Conservation (phyloP, 2,797 vertebrate species). For the Arnoldichthys spilopterus region DNA sequence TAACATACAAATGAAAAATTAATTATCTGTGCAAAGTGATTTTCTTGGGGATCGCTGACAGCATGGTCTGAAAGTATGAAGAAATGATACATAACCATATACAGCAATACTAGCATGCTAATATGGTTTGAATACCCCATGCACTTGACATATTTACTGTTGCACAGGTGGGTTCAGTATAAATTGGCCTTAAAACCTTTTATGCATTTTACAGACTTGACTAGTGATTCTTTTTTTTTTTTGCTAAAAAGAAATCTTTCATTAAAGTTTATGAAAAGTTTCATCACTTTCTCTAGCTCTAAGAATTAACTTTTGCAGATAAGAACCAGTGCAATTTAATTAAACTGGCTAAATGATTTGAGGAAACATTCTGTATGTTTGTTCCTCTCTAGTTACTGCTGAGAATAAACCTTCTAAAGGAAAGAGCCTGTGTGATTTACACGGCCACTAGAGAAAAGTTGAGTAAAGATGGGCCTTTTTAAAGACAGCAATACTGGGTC, state of each 20-base stretch:
- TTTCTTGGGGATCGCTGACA: constrained; percentile 11
- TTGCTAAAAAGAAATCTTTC: neutral
- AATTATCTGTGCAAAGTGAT: constrained; percentile 26
- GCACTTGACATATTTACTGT: neutral
- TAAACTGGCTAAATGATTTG: neutral
- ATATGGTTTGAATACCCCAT: neutral
- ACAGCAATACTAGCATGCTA: neutral
- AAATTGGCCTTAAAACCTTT: too few species aligned
- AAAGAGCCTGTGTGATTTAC: too few species aligned
- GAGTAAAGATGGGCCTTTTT: too few species aligned
- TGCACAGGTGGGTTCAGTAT: neutral
- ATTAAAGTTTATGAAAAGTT: too few species aligned
- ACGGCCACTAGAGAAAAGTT: too few species aligned
- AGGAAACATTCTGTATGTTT: too few species aligned
- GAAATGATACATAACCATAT: constrained; percentile 2
- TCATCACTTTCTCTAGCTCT: too few species aligned
- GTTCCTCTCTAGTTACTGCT: too few species aligned
- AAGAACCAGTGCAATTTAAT: neutral
- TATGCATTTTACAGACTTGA: neutral
- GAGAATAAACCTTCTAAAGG: too few species aligned
- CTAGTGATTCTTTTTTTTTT: neutral
- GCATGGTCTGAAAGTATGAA: neutral
- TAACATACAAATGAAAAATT: constrained; percentile 9
- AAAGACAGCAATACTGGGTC: too few species aligned
- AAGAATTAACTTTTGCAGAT: neutral